phyloP scores from a whole-genome alignment of 2,888 invertebrate genomes.

The Ischnura elegans region DNA sequence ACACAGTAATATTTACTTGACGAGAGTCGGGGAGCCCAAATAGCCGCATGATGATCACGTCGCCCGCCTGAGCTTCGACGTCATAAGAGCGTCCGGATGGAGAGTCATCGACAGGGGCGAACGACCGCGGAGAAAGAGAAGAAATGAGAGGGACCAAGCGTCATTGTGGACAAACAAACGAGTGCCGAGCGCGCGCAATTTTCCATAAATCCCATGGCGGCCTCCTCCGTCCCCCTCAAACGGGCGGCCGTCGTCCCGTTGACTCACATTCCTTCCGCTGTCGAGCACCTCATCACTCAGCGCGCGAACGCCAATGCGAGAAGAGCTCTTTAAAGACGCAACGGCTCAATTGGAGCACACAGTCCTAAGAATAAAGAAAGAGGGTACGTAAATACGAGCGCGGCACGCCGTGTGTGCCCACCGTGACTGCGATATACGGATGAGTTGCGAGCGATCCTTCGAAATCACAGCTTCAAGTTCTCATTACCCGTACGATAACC shows the following conservation, averaged over 20 bases:
- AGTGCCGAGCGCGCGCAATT: not conserved
- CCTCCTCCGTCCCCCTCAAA: not conserved
- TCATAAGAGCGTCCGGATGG: not conserved
- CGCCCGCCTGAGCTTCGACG: not conserved
- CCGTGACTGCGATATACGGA: not conserved
- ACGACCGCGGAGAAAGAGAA: not conserved
- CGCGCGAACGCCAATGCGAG: not conserved
- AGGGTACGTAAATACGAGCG: not conserved
- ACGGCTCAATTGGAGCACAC: not conserved
- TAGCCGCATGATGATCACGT: not conserved
- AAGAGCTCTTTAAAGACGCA: not conserved
- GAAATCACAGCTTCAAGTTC: not conserved
- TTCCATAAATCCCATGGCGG: not conserved
- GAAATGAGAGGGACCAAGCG: not conserved
- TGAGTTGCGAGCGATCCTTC: not conserved
- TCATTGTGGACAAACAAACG: not conserved
- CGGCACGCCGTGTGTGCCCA: not conserved
- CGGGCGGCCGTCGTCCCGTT: not conserved
- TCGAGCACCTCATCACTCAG: not conserved
- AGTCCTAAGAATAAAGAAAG: not conserved
- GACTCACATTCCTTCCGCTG: not conserved
- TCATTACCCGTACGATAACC: not conserved
- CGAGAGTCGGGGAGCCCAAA: no score
- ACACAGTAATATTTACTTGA: no score
- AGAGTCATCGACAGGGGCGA: not conserved